Conservation (phyloP, 2,888 invertebrate species). For the Iphiclides podalirius region DNA sequence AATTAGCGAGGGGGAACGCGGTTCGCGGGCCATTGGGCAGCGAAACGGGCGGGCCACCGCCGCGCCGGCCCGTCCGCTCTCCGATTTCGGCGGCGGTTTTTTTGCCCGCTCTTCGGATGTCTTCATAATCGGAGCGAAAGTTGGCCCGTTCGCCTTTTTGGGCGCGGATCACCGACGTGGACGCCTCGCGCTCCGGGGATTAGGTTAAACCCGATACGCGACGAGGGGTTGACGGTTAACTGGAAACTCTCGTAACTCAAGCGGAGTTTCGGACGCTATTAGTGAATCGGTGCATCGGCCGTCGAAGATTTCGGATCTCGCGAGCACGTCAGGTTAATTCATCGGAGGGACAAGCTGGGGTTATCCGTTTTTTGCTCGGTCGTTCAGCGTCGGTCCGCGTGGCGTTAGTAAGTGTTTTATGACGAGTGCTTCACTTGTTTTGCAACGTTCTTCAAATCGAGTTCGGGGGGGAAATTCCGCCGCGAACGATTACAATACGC, state of each 20-base stretch:
- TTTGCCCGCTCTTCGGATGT: constrained; percentile 38
- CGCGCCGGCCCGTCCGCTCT: constrained; percentile 54
- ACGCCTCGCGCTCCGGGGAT: constrained; percentile 32
- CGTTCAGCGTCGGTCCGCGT: neutral
- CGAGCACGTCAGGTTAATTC: neutral
- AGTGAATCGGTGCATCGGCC: neutral
- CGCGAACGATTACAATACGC: constrained; percentile 19
- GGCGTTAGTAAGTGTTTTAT: neutral
- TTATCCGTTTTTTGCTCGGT: neutral
- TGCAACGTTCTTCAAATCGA: neutral
- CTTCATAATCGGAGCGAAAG: constrained; percentile 58
- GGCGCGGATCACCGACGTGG: constrained; percentile 26
- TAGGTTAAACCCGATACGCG: constrained; percentile 36
- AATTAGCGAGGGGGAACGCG: constrained; percentile 68
- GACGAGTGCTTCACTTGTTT: neutral
- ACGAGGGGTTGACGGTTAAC: constrained; percentile 27
- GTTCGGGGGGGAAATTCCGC: neutral
- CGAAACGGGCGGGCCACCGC: constrained; percentile 71
- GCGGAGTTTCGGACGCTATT: neutral
- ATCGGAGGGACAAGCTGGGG: neutral
- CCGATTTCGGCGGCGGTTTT: constrained; percentile 55
- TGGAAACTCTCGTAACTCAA: constrained; percentile 8
- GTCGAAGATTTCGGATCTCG: neutral
- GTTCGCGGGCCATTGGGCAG: constrained; percentile 69
- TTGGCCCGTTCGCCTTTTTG: constrained; percentile 32